phyloP scores from a whole-genome alignment of 1,140 invertebrate species.

The Zaprionus ghesquierei region DNA sequence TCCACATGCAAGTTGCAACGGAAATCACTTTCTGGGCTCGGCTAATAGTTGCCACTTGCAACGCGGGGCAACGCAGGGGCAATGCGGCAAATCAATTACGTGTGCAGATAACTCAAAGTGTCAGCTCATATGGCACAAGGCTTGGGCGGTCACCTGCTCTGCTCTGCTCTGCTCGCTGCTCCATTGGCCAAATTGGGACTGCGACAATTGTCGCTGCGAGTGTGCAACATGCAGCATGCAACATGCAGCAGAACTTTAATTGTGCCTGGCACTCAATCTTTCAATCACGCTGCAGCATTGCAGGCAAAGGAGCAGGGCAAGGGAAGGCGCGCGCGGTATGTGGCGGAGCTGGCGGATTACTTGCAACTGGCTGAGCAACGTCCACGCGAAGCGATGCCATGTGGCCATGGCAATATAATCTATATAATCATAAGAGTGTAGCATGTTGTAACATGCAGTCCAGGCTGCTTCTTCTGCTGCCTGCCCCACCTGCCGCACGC shows the following conservation, averaged over 20 bases:
- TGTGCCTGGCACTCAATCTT: slow-evolving; percentile 81
- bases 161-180: not conserved
- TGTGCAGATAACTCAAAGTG: slow-evolving; percentile 35
- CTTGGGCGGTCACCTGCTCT: slow-evolving; percentile 8
- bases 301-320: not conserved
- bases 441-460: slow-evolving; percentile 59
- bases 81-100: slow-evolving; percentile 33
- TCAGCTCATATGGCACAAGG: slow-evolving; percentile 31
- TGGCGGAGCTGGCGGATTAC: slow-evolving; percentile 54
- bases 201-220: slow-evolving; percentile 53
- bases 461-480: not conserved
- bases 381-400: not conserved
- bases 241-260: slow-evolving; percentile 72
- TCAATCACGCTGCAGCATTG: slow-evolving; percentile 63
- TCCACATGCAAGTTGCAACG: not conserved
- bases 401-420: slow-evolving; percentile 64
- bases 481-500: slow-evolving; percentile 37
- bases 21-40: not conserved
- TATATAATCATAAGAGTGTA: slow-evolving; percentile 79
- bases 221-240: slow-evolving; percentile 30
- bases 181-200: slow-evolving; percentile 65
- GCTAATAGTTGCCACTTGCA: slow-evolving; percentile 8
- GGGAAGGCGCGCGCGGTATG: not conserved
- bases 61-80: too few species aligned
- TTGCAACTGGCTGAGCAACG: slow-evolving; percentile 51